Evolutionary conservation across 2,888 invertebrate species (phyloP).

Genomic region (Chaitophorus viminalis): DNA sequence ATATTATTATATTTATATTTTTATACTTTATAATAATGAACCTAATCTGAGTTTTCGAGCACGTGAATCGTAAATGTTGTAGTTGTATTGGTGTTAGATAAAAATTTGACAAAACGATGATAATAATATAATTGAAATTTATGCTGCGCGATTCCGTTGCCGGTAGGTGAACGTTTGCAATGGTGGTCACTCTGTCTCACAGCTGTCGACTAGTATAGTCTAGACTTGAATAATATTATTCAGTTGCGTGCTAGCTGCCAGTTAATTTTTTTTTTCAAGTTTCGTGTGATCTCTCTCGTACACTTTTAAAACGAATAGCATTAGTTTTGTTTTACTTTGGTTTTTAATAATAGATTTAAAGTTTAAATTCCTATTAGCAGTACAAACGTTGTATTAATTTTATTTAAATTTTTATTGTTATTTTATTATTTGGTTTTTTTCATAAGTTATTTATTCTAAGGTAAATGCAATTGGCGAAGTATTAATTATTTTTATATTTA

Average conservation of each 20-base stretch:
- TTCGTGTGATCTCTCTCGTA: constrained; percentile 58
- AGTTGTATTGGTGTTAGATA: constrained; percentile 40
- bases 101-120: constrained; percentile 53
- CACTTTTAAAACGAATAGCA: constrained; percentile 47
- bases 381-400: constrained; percentile 37
- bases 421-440: constrained; percentile 9
- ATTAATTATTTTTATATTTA: constrained; percentile 20
- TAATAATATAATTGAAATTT: constrained; percentile 35
- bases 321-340: constrained; percentile 42
- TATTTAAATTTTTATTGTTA: constrained; percentile 7
- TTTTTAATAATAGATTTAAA: constrained; percentile 51
- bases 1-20: background rate
- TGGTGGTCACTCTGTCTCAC: constrained; percentile 59
- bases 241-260: constrained; percentile 60
- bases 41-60: background rate
- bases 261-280: constrained; percentile 52
- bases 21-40: background rate
- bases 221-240: constrained; percentile 61
- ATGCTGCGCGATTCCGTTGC: constrained; percentile 16
- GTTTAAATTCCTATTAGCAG: constrained; percentile 59
- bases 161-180: constrained; percentile 39
- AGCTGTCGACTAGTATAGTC: constrained; percentile 60
- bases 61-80: constrained; percentile 41
- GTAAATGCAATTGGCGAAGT: constrained; percentile 41
- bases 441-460: constrained; percentile 29